These are phyloP conservation scores for Gryllus bimaculatus DNA, from an alignment of 1,140 invertebrate genomes.

Conservation along the genomic window DNA sequence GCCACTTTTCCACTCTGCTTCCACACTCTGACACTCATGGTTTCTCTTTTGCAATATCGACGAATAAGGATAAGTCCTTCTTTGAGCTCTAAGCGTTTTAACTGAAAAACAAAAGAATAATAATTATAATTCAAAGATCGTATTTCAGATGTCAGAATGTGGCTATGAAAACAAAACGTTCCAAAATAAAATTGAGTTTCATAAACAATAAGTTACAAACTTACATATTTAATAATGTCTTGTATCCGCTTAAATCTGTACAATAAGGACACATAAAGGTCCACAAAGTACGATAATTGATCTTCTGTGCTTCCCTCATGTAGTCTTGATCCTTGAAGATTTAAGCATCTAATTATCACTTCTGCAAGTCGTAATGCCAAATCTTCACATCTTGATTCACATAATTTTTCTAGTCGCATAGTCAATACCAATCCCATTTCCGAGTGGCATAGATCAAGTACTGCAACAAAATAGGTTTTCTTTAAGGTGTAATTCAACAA, in stretches of 20 bases:
- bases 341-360: conserved; percentile 38
- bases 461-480: conserved; percentile 23
- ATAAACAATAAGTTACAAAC: conserved; percentile 22
- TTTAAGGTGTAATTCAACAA: too few relatives aligned
- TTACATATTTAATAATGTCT: conserved; percentile 42
- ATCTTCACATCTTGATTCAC: conserved; percentile 44
- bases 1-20: conserved; percentile 41
- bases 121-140: not conserved
- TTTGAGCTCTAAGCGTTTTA: conserved; percentile 40
- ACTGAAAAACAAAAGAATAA: conserved; percentile 28
- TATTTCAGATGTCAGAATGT: not conserved
- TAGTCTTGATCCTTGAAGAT: conserved; percentile 34
- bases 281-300: conserved; percentile 39
- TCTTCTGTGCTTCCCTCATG: conserved; percentile 29
- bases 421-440: conserved; percentile 42
- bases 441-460: conserved; percentile 40
- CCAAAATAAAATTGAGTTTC: not conserved
- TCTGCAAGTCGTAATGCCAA: conserved; percentile 43
- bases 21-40: conserved; percentile 38
- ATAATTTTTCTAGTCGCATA: conserved; percentile 43
- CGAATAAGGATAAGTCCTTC: conserved; percentile 30
- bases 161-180: not conserved
- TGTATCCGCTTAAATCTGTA: conserved; percentile 38
- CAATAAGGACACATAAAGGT: conserved; percentile 43
- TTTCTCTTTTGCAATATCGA: conserved; percentile 18